Conservation (phyloP, 2,888 invertebrate genomes). For the Cephus sareptanus region DNA sequence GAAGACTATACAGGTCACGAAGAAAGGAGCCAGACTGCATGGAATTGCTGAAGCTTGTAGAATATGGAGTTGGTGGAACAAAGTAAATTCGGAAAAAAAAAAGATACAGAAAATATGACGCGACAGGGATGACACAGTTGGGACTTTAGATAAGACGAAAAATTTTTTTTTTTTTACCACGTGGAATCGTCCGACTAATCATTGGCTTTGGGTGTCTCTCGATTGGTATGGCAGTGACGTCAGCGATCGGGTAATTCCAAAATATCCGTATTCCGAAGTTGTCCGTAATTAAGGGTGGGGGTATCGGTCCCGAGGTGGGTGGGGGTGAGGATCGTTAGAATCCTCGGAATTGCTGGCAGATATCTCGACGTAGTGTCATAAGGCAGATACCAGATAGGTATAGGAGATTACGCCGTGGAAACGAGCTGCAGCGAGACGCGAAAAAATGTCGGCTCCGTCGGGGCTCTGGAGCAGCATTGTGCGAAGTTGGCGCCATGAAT, state of each 20-base stretch:
- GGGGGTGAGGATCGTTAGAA: neutral
- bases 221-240: neutral
- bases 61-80: neutral
- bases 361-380: neutral
- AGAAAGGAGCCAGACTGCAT: neutral
- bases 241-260: neutral
- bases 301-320: neutral
- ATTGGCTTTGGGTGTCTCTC: neutral
- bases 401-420: neutral
- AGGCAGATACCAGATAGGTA: neutral
- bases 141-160: neutral
- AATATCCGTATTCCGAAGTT: neutral
- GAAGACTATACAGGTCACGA: neutral
- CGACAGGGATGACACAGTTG: neutral
- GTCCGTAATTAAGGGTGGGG: neutral
- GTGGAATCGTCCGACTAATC: neutral
- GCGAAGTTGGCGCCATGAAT: constrained; percentile 26
- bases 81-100: neutral
- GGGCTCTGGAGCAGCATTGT: constrained; percentile 11
- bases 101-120: neutral
- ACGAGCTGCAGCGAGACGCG: neutral
- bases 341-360: neutral
- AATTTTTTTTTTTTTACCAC: neutral
- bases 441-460: neutral
- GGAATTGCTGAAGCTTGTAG: neutral